phyloP scores from a whole-genome alignment of 2,113 vertebrate genomes.

The Dissostichus mawsoni region DNA sequence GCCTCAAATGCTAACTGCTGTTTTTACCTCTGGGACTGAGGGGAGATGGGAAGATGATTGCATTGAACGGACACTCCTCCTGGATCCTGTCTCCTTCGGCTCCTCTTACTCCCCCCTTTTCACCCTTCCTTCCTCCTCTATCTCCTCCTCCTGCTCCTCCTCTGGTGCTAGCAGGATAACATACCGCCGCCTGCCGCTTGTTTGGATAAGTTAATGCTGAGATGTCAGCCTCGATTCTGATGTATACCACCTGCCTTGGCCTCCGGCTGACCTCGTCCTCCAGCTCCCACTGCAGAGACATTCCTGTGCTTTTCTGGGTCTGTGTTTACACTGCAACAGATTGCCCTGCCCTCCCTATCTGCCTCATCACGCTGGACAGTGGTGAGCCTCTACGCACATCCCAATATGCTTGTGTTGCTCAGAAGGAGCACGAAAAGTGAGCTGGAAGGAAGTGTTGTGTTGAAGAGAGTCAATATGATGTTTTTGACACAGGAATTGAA shows the following conservation, averaged over 20 bases:
- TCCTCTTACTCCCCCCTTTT: slow-evolving; percentile 5
- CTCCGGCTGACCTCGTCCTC: slow-evolving; percentile 80
- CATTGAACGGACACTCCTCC: slow-evolving; percentile 43
- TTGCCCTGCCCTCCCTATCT: slow-evolving; percentile 57
- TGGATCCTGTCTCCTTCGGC: slow-evolving; percentile 32
- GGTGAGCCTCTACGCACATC: slow-evolving; percentile 20
- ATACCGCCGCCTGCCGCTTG: slow-evolving; percentile 72
- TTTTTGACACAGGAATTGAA: not conserved
- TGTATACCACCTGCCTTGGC: slow-evolving; percentile 87
- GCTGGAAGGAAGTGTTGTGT: not conserved
- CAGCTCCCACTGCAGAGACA: slow-evolving; percentile 84
- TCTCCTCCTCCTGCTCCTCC: slow-evolving; percentile 51
- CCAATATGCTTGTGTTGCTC: not conserved
- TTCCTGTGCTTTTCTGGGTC: slow-evolving; percentile 83
- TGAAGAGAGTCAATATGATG: not conserved
- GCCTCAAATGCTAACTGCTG: slow-evolving; percentile 48
- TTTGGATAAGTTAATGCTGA: slow-evolving; percentile 84
- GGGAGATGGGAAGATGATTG: slow-evolving; percentile 45
- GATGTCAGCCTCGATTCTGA: slow-evolving; percentile 83
- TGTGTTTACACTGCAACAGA: slow-evolving; percentile 82
- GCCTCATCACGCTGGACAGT: slow-evolving; percentile 47
- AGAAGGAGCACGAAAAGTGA: slow-evolving; percentile 1
- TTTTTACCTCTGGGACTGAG: slow-evolving; percentile 34
- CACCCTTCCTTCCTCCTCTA: slow-evolving; percentile 41
- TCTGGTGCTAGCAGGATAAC: slow-evolving; percentile 56